These are phyloP conservation scores for Dorcus parallelipipedus DNA, from an alignment of 2,888 invertebrate genomes.

Conservation along the genomic window DNA sequence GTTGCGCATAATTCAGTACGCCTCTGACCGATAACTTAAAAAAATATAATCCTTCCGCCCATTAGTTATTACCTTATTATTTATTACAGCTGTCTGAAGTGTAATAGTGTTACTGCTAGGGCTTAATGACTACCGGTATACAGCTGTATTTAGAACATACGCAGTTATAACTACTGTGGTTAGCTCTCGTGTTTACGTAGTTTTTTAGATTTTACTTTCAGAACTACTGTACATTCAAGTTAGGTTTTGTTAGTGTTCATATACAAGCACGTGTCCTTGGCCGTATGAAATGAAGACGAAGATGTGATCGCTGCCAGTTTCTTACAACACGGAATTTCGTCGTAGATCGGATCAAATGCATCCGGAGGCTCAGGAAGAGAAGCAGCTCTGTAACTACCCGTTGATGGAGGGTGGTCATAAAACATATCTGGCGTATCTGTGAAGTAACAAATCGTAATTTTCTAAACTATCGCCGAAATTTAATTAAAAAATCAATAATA, in stretches of 20 bases:
- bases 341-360: slow-evolving; percentile 61
- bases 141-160: no score
- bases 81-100: no score
- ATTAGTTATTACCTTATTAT: no score
- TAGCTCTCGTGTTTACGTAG: no score
- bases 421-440: slow-evolving; percentile 45
- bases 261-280: slow-evolving; percentile 8
- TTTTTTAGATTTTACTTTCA: no score
- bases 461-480: not conserved
- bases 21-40: no score
- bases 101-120: no score
- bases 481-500: not conserved
- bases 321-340: slow-evolving; percentile 57
- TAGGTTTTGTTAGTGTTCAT: slow-evolving; percentile 11
- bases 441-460: not conserved
- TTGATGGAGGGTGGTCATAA: slow-evolving; percentile 57
- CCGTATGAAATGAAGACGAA: slow-evolving; percentile 3
- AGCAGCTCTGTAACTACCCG: slow-evolving; percentile 42
- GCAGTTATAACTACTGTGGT: no score
- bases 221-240: not conserved
- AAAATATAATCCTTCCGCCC: no score
- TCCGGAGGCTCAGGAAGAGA: slow-evolving; percentile 42
- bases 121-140: no score
- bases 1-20: no score
- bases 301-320: not conserved